Conservation (phyloP, 2,113 vertebrate genomes). For the Microtus ochrogaster region DNA sequence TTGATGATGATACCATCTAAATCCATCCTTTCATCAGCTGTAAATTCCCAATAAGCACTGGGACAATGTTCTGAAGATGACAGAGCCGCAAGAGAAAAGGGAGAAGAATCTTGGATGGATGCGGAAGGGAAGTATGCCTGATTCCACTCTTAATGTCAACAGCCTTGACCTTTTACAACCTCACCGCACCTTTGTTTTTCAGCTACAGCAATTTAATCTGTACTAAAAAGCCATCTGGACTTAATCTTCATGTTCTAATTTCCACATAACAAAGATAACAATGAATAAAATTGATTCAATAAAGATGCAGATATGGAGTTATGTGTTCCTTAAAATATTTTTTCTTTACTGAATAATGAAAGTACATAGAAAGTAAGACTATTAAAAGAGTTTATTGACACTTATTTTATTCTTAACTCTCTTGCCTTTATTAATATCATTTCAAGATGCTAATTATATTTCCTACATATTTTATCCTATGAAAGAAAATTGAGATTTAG, state of each 20-base stretch:
- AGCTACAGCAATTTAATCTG: neutral
- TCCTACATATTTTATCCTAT: neutral
- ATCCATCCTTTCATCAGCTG: neutral
- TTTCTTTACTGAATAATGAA: neutral
- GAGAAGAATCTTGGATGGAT: neutral
- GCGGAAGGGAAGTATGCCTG: accelerated
- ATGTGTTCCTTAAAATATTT: neutral
- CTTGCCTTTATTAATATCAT: neutral
- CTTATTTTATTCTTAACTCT: neutral
- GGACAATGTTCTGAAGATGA: neutral
- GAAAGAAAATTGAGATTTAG: neutral
- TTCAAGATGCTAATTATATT: neutral
- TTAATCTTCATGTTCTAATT: neutral
- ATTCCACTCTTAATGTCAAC: neutral
- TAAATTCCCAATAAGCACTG: neutral
- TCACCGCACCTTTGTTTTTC: neutral
- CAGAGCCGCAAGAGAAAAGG: neutral
- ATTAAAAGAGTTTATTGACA: neutral
- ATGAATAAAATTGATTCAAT: neutral
- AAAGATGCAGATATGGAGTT: neutral
- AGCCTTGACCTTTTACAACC: neutral
- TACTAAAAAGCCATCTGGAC: neutral
- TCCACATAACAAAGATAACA: neutral
- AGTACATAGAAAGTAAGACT: neutral
- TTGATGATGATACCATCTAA: neutral